Base-by-base conservation (phyloP, 30 jellyfish, hydroid and myxozoan genomes). In the Aurelia aurita region DNA sequence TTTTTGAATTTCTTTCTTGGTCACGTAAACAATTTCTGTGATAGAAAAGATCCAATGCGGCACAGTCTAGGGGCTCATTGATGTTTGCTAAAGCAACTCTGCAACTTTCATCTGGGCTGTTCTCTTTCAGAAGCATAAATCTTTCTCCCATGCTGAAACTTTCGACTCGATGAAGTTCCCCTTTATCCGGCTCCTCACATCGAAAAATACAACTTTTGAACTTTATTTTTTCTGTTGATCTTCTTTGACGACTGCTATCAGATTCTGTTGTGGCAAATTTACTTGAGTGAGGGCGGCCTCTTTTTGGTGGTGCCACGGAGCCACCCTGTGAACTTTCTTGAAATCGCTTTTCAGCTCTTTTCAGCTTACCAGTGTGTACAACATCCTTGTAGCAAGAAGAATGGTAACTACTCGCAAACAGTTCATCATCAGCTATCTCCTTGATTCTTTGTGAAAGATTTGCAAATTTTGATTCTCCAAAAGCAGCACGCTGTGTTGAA, bases 1-100 rank as follows among this genome's bases (percentile, higher is more conserved):
- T 11, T 34, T 43, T 46, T 16, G 79, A 16, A 45, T 72, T 69
- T 69, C 81, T 69, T 69, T 77, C 53, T 58, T 59, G 80, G 23
- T 59, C 23, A 31, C 25, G 68, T 34, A 59, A 54, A 39, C 89
- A 77, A 31, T 58, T 58, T 58, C 54, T 21, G 32, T 77, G 89
- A 84, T 77, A 77, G 53, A 22, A 22, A 19, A 58, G 66, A 77
- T 62, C 84, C 32, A 27, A 58, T 34, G 83, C 79, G 27, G 67
- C 89, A 58, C 89, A 59, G 43, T 77, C 89, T 28, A 59, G 45
- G 49, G 79, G 67, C 60, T 62, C 65, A 45, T 59, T 77, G 68
- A 77, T 77, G 67, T 77, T 77, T 58, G 79, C 80, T 29, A 59
- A 28, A 77, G 80, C 67, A 29, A 77, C 66, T 32, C 53, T 53